Evolutionary conservation across 2,797 vertebrate genomes (phyloP).

Genomic region (Hippopotamyrus pictus): DNA sequence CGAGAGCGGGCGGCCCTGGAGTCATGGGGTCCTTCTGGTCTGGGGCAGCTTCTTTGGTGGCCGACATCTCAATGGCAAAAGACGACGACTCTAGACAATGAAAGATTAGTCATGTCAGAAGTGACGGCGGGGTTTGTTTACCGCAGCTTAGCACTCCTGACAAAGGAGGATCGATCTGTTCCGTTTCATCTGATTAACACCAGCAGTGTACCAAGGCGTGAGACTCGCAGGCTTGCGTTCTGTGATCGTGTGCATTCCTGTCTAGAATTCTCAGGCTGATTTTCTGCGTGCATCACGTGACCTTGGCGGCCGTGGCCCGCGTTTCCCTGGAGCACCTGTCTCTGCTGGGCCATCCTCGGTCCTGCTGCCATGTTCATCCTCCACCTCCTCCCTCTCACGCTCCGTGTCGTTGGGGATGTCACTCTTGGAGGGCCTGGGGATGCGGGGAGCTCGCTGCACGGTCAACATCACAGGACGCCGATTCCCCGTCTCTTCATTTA

Average conservation of each 20-base stretch:
- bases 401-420: slow-evolving; percentile 73
- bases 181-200: not conserved
- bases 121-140: not conserved
- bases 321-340: slow-evolving; percentile 32
- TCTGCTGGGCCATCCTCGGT: slow-evolving; percentile 57
- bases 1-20: slow-evolving; percentile 39
- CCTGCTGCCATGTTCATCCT: slow-evolving; percentile 56
- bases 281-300: not conserved
- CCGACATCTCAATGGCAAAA: slow-evolving; percentile 59
- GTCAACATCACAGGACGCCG: slow-evolving; percentile 90
- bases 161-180: not conserved
- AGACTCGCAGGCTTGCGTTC: not conserved
- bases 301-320: not conserved
- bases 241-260: not conserved
- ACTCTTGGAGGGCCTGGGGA: slow-evolving; percentile 70
- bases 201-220: not conserved
- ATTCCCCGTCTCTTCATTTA: slow-evolving; percentile 93
- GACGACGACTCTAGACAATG: slow-evolving; percentile 35
- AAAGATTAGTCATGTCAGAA: not conserved
- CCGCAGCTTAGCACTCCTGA: not conserved
- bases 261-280: not conserved
- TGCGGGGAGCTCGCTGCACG: slow-evolving; percentile 75
- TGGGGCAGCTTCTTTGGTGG: slow-evolving; percentile 58
- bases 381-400: slow-evolving; percentile 68
- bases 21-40: slow-evolving; percentile 52